Evolutionary conservation across 2,113 vertebrate genomes (phyloP).

Genomic region (Potamarius usumacintae): DNA sequence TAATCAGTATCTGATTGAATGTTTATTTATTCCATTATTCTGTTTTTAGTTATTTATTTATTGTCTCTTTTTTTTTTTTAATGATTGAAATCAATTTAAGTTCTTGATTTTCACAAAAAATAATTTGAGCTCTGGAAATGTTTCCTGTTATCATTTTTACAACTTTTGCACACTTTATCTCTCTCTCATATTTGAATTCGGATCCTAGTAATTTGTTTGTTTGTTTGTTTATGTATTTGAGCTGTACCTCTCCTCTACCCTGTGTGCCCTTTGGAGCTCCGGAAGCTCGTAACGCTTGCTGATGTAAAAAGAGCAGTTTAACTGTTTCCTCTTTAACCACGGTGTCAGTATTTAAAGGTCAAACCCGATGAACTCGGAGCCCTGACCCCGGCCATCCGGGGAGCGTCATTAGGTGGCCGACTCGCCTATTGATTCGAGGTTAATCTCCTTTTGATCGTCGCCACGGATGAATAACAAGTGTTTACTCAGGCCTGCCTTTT

Average conservation of each 20-base stretch:
- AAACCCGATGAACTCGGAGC: slow-evolving; percentile 50
- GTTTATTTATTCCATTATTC: background rate
- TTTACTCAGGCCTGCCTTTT: slow-evolving; percentile 46
- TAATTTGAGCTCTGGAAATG: background rate
- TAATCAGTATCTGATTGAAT: background rate
- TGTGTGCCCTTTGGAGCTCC: background rate
- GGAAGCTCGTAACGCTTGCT: slow-evolving; percentile 30
- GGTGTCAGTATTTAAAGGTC: slow-evolving; percentile 58
- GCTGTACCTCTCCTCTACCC: background rate
- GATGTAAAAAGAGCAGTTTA: slow-evolving; percentile 43
- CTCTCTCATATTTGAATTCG: background rate
- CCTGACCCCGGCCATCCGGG: slow-evolving; percentile 54
- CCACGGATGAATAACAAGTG: slow-evolving; percentile 52
- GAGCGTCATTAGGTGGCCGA: slow-evolving; percentile 58
- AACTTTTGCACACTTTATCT: background rate
- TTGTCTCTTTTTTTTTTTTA: too few relatives aligned
- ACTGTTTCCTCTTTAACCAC: slow-evolving; percentile 53
- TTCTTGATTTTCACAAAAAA: background rate
- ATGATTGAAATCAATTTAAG: too few relatives aligned
- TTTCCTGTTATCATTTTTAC: background rate
- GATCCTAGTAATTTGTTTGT: background rate
- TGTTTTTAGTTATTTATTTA: background rate
- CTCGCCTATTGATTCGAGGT: slow-evolving; percentile 61
- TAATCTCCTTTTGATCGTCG: slow-evolving; percentile 57
- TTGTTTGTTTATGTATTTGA: background rate